These are phyloP conservation scores for Astatotilapia flaviijosephi DNA, from an alignment of 2,113 vertebrate species.

Conservation along the genomic window DNA sequence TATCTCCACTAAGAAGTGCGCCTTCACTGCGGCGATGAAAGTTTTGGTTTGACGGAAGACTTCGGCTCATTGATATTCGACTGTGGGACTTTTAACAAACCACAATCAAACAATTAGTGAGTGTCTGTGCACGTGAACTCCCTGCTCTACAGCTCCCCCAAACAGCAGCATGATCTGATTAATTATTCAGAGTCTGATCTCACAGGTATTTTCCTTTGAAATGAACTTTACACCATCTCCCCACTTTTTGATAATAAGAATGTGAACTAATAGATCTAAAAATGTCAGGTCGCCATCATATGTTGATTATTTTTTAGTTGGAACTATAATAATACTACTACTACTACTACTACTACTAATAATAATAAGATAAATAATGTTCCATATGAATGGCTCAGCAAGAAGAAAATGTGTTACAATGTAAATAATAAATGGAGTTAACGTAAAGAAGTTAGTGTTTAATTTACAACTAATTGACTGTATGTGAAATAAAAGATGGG, in stretches of 20 bases:
- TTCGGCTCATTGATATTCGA: neutral
- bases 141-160: neutral
- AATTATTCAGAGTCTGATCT: neutral
- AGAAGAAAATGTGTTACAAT: neutral
- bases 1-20: neutral
- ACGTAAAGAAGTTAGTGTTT: neutral
- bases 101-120: neutral
- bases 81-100: neutral
- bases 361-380: neutral
- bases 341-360: rapidly evolving
- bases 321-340: neutral
- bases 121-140: neutral
- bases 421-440: neutral
- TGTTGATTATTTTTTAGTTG: neutral
- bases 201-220: neutral
- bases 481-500: neutral
- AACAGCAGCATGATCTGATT: neutral
- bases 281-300: neutral
- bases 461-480: neutral
- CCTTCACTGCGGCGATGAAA: neutral
- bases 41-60: neutral
- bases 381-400: neutral
- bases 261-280: neutral
- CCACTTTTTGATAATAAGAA: neutral
- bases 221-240: neutral